Evolutionary conservation across 2,113 vertebrate genomes (phyloP), one percentile per base, ranked within the genome.

Genomic region (Dolichallabes microphthalmus): DNA sequence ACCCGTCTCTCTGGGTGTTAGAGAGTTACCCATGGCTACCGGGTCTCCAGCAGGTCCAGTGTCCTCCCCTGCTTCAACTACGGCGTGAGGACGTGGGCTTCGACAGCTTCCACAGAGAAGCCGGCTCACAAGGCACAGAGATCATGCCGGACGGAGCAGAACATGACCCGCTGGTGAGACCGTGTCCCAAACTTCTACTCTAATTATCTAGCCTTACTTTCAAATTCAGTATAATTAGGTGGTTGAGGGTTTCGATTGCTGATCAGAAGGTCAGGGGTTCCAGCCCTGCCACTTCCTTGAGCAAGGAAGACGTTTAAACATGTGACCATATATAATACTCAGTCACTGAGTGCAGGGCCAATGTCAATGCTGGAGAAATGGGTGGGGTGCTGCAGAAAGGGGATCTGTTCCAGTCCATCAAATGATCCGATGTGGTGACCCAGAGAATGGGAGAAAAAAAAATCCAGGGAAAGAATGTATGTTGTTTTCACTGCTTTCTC

Each of bases 1-100:
- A 97, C 76, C 96, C 96, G 0, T 95, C 96, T 76, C 95, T 94
- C 75, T 97, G 96, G 96, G 96, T 97, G 25, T 96, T 95, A 92
- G 96, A 97, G 88, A 96, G 94, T 4, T 97, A 96, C 35, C 96
- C 96, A 0, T 97, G 96, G 96, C 91, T 91, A 0, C 92, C 94
- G 75, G 93, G 89, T 77, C 95, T 95, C 0, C 94, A 95, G 88
- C 96, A 96, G 63, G 96, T 96, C 0, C 96, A 96, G 82, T 96
- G 96, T 95, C 95, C 96, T 0, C 93, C 96, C 0, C 91, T 97
- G 53, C 94, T 97, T 0, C 95, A 96, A 88, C 95, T 97, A n/a
- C 88, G 96, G 2, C 96, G 96, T 0, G 96, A 97, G 85, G 96
- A 97, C 0, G 95, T 97, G 7, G 96, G 96, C 50, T 96, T 97